phyloP scores from a whole-genome alignment of 2,888 invertebrate species.

The Apamea monoglypha region DNA sequence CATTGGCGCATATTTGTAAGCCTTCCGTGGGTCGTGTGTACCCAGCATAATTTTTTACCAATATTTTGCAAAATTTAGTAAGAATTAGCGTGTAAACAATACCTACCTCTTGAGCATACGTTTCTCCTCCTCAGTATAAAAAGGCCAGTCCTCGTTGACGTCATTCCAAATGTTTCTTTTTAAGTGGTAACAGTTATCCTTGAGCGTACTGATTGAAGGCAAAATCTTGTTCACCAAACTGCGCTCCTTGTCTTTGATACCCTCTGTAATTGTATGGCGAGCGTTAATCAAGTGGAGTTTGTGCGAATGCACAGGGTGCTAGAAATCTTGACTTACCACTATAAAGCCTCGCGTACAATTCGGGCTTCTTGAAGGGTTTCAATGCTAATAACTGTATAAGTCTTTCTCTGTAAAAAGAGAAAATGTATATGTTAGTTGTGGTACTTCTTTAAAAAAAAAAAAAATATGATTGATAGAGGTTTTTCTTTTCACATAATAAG shows the following conservation, averaged over 20 bases:
- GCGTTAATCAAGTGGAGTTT: constrained; percentile 70
- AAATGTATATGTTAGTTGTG: constrained; percentile 66
- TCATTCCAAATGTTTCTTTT: constrained; percentile 97
- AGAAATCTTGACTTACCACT: constrained; percentile 91
- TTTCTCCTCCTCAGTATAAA: constrained; percentile 97
- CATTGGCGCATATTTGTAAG: background rate
- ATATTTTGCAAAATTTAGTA: constrained; percentile 3
- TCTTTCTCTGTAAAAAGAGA: constrained; percentile 94
- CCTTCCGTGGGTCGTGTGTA: background rate
- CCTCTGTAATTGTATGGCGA: constrained; percentile 92
- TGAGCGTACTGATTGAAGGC: constrained; percentile 94
- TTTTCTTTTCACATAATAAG: background rate
- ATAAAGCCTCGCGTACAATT: constrained; percentile 94
- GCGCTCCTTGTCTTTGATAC: constrained; percentile 95
- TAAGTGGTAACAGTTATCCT: constrained; percentile 97
- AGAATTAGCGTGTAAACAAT: constrained; percentile 27
- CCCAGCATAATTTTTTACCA: constrained; percentile 2
- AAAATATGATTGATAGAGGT: background rate
- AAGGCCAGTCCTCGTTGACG: constrained; percentile 98
- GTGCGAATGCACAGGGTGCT: constrained; percentile 46
- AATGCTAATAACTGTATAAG: constrained; percentile 98
- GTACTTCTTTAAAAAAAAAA: background rate
- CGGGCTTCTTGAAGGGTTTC: constrained; percentile 98
- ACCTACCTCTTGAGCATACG: constrained; percentile 95
- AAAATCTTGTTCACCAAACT: constrained; percentile 94